Base-by-base conservation (phyloP, 1,140 invertebrate genomes). In the Antheraea pernyi region DNA sequence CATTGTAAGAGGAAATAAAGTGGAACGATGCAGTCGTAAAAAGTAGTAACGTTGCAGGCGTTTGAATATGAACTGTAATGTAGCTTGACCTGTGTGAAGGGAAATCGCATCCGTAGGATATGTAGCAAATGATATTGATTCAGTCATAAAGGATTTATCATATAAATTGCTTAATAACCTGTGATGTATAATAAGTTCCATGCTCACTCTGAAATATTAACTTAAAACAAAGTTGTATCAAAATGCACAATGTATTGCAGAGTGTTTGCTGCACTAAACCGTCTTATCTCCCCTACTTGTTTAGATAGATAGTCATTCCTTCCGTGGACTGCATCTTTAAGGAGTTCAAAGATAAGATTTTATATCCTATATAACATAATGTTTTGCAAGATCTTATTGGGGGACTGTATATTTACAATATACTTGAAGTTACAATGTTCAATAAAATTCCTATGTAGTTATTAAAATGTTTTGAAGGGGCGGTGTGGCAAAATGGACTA, bases 231-330 rank as follows among this genome's bases (percentile, higher is more conserved):
- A 0, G 6, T 61, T 61, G 19, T 9, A 53, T 53, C 46, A 11
- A 53, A 13, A 61, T 30, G 60, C 71, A 68, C 61, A 65, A n/a
- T 58, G 69, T 74, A 73, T 75, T 77, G 75, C 65, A 74, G 71
- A 81, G 74, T 22, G 60, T 8, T 61, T 19, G 16, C 7, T 81
- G 77, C 77, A 82, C 74, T 84, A 82, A 84, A 79, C 77, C 75
- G 74, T 63, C 80, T 82, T 84, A 84, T 84, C 82, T 82, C 72
- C 82, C 81, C 81, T 79, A 70, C 73, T 82, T 75, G 72, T 78
- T 78, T 78, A 81, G 79, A 84, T 79, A 81, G 68, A 81, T 64
- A 71, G 67, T 67, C 61, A 73, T 74, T 67, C 74, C 75, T 82
- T 84, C 82, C 78, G 77, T 78, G 75, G 71, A 74, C 78, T 82